A percentile compares a stretch with the other conserved stretches of the same genome.
Evolutionary conservation across 2,113 vertebrate genomes (phyloP).

Genomic region (Apistogramma diplotaenia): DNA sequence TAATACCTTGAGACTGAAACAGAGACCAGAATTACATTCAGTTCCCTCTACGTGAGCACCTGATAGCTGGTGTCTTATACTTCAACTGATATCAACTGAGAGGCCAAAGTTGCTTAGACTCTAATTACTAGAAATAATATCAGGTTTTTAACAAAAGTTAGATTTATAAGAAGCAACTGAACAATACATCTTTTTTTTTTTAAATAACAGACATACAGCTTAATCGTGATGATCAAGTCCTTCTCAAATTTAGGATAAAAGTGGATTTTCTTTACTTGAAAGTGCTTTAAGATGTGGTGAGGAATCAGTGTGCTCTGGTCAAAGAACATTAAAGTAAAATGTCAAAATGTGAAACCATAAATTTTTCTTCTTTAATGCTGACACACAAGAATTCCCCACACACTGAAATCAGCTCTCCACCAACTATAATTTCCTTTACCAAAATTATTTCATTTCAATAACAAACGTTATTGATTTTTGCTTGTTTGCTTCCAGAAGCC

Average conservation of each 20-base stretch:
- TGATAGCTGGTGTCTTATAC: not conserved
- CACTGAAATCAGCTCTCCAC: not conserved
- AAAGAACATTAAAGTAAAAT: not conserved
- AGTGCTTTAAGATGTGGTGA: not conserved
- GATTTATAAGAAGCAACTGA: not conserved
- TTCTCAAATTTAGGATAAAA: not conserved
- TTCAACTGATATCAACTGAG: not conserved
- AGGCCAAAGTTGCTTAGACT: not conserved
- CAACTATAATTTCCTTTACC: not conserved
- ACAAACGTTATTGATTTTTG: not conserved
- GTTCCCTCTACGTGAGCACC: not conserved
- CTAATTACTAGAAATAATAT: not conserved
- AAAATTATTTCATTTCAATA: not conserved
- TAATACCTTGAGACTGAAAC: no score
- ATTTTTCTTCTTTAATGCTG: not conserved
- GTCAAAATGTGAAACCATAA: not conserved
- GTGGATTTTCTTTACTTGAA: not conserved
- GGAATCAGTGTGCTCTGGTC: not conserved
- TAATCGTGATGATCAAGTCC: not conserved
- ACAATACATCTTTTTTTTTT: not conserved
- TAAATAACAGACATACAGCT: not conserved
- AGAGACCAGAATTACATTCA: not conserved
- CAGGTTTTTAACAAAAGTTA: not conserved
- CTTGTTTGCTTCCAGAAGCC: not conserved
- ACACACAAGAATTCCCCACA: not conserved